These are phyloP conservation scores for Bos taurus DNA, from an alignment of 2,113 vertebrate species.

Conservation along the genomic window ARS-UCD2.0 NC_037338.1:6909001-6909500, in stretches of 20 bases:
- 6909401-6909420: not conserved
- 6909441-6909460: not conserved
- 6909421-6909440: not conserved
- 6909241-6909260: not conserved
- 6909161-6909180: not conserved
- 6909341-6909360: too few species aligned
- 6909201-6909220: not conserved
- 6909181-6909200: not conserved
- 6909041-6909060: not conserved
- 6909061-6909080: not conserved
- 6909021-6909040: not conserved
- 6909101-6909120: not conserved
- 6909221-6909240: not conserved
- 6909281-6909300: too few species aligned
- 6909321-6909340: too few species aligned
- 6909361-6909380: too few species aligned
- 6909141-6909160: not conserved
- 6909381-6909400: not conserved
- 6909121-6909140: not conserved
- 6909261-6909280: too few species aligned
- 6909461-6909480: not conserved
- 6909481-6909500: not conserved
- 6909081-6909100: slow-evolving; percentile 7
- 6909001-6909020: too few species aligned
- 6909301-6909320: too few species aligned